These are phyloP conservation scores for Dryocosmus kuriphilus DNA, from an alignment of 2,888 invertebrate species.

Conservation along the genomic window DNA sequence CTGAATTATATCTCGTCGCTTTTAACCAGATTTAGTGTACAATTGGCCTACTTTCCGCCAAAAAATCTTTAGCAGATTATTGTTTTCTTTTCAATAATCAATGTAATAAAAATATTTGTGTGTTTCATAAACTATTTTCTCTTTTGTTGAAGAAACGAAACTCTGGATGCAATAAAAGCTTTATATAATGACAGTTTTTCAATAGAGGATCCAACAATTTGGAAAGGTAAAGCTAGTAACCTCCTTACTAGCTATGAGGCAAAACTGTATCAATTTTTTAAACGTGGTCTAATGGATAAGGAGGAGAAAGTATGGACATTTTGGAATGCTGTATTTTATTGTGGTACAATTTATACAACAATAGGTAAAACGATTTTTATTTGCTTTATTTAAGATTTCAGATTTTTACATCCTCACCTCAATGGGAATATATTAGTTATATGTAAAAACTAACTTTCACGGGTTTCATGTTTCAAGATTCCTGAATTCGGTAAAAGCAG, in stretches of 20 bases:
- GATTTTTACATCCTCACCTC: too few species aligned
- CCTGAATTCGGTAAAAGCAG: too few species aligned
- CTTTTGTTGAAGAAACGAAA: constrained; percentile 69
- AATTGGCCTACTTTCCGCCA: too few species aligned
- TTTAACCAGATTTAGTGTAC: too few species aligned
- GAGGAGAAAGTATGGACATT: constrained; percentile 86
- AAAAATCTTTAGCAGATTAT: too few species aligned
- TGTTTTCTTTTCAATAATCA: too few species aligned
- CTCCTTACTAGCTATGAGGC: constrained; percentile 80
- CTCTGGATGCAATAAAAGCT: constrained; percentile 68
- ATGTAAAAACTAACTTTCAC: too few species aligned
- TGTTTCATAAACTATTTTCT: neutral
- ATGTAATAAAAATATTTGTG: too few species aligned
- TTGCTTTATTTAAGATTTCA: too few species aligned
- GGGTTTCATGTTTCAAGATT: too few species aligned
- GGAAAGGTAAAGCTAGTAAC: constrained; percentile 79
- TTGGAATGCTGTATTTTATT: constrained; percentile 92
- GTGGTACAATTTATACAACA: constrained; percentile 93
- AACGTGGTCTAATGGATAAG: constrained; percentile 77
- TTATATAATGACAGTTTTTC: constrained; percentile 68
- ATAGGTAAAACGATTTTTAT: constrained; percentile 84
- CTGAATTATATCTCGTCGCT: too few species aligned
- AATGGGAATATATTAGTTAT: too few species aligned
- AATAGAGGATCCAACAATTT: constrained; percentile 74
- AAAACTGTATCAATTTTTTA: constrained; percentile 78